Evolutionary conservation across 2,888 invertebrate species (phyloP).

Genomic region (Suillia variegata): DNA sequence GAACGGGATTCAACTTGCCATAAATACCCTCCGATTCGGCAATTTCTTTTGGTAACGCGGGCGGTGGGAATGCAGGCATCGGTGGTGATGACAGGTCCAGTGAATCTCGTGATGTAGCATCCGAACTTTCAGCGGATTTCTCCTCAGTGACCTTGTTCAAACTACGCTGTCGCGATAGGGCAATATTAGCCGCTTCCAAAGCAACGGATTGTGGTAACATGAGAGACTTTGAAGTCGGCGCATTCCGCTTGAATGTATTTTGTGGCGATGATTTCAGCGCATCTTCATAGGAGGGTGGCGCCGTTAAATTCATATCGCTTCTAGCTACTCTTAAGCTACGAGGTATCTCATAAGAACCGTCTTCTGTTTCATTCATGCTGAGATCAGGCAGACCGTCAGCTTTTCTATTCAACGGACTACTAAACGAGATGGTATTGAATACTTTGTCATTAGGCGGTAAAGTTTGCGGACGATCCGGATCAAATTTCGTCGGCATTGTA

Average conservation of each 20-base stretch:
- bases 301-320: conserved; percentile 27
- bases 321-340: conserved; percentile 39
- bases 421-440: conserved; percentile 57
- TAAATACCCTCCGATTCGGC: conserved; percentile 38
- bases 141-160: conserved; percentile 23
- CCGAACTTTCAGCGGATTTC: conserved; percentile 25
- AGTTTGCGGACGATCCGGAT: conserved; percentile 55
- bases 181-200: conserved; percentile 33
- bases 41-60: conserved; percentile 40
- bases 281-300: conserved; percentile 57
- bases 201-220: conserved; percentile 38
- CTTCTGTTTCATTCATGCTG: conserved; percentile 22
- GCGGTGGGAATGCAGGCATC: conserved; percentile 58
- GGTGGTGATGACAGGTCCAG: conserved; percentile 41
- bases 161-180: conserved; percentile 30
- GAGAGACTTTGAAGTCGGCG: conserved; percentile 28
- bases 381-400: conserved; percentile 46
- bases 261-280: conserved; percentile 30
- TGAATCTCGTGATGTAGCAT: conserved; percentile 37
- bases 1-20: conserved; percentile 41
- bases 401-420: conserved; percentile 56
- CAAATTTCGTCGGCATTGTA: conserved; percentile 31
- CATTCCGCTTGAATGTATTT: conserved; percentile 27
- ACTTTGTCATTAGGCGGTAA: conserved; percentile 57
- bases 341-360: conserved; percentile 56